A percentile compares a stretch with the other conserved stretches of the same genome.
Conservation (phyloP, 2,113 vertebrate genomes). For the Amphiprion ocellaris region DNA sequence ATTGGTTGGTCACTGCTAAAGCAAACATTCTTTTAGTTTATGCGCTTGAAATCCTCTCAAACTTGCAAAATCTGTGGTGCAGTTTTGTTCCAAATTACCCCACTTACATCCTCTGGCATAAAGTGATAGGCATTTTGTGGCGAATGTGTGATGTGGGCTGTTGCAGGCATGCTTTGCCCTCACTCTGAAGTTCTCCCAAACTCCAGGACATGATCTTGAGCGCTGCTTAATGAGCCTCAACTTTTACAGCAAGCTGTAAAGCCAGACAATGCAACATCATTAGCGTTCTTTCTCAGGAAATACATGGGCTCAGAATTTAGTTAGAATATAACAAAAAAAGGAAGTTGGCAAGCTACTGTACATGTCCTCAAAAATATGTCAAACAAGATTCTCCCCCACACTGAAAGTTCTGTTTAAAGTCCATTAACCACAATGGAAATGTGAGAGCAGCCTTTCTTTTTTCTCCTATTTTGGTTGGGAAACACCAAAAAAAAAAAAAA, state of each 20-base stretch:
- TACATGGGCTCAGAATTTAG: not conserved
- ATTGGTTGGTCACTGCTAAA: not conserved
- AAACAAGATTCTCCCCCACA: not conserved
- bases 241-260: constrained; percentile 43
- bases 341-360: not conserved
- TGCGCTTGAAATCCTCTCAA: constrained; percentile 13
- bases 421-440: not conserved
- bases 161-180: constrained; percentile 38
- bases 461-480: too few relatives aligned
- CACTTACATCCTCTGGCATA: constrained; percentile 32
- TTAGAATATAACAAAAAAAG: not conserved
- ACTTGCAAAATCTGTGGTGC: not conserved
- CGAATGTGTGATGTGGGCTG: constrained; percentile 54
- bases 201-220: constrained; percentile 49
- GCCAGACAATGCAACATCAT: constrained; percentile 51
- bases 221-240: constrained; percentile 48
- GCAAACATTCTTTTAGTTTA: not conserved
- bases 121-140: constrained; percentile 44
- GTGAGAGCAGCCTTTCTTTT: too few relatives aligned
- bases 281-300: constrained; percentile 37
- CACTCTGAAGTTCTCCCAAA: constrained; percentile 46
- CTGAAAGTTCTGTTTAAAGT: not conserved
- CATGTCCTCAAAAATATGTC: constrained; percentile 3
- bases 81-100: constrained; percentile 21
- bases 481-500: not conserved